Percentiles rank a stretch among this genome's conserved stretches.
Conservation (phyloP, 2,888 invertebrate species). For the Drosophila barbarae region DNA sequence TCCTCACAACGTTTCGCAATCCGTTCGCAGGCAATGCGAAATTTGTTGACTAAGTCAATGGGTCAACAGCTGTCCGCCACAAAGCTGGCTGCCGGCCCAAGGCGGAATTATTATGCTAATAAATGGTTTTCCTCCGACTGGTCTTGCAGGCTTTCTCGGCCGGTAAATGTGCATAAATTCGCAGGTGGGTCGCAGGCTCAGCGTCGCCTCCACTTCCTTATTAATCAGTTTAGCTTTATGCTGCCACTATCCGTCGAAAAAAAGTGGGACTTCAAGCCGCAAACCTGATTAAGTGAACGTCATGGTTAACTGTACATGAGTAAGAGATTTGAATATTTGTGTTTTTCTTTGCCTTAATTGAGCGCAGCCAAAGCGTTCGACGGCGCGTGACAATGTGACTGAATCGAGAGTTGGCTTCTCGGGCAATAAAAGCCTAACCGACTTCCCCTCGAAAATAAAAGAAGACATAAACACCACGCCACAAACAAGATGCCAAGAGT, state of each 20-base stretch:
- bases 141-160: conserved; percentile 57
- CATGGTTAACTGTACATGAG: conserved; percentile 23
- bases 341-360: conserved; percentile 48
- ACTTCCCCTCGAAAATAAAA: conserved; percentile 29
- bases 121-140: conserved; percentile 63
- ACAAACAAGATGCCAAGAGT: conserved; percentile 54
- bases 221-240: conserved; percentile 49
- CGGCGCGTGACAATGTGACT: conserved; percentile 63
- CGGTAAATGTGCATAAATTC: conserved; percentile 62
- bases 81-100: conserved; percentile 30
- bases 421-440: conserved; percentile 17
- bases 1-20: conserved; percentile 24
- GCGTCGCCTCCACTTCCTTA: conserved; percentile 55
- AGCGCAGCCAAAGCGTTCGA: conserved; percentile 42
- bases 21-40: conserved; percentile 33
- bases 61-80: conserved; percentile 49
- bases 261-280: conserved; percentile 20
- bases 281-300: conserved; percentile 50
- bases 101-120: conserved; percentile 72
- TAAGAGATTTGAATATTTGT: conserved; percentile 19
- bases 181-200: conserved; percentile 46
- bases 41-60: conserved; percentile 63
- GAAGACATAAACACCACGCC: conserved; percentile 30
- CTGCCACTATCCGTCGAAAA: conserved; percentile 20
- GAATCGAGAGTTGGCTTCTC: conserved; percentile 17